Conservation (phyloP, 2,888 invertebrate species). For the Oxytorus armatus region DNA sequence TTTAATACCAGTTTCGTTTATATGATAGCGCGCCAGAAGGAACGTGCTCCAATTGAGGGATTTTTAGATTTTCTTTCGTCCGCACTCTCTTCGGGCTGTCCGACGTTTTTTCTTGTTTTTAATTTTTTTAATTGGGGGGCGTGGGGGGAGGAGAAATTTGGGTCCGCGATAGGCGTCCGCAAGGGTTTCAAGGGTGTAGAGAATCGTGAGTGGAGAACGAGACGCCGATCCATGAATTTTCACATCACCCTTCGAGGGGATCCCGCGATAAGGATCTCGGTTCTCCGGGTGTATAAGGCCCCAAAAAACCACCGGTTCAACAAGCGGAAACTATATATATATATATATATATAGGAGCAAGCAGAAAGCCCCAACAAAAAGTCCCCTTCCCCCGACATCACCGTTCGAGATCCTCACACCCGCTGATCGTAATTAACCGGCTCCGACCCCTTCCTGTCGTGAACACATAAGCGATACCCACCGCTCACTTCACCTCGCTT, state of each 20-base stretch:
- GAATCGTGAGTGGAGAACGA: constrained; percentile 49
- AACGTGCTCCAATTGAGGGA: constrained; percentile 54
- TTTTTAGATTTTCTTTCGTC: constrained; percentile 31
- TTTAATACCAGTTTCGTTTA: constrained; percentile 22
- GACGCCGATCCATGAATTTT: constrained; percentile 68
- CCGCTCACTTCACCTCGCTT: constrained; percentile 55
- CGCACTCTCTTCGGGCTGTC: constrained; percentile 28
- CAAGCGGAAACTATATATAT: constrained; percentile 62
- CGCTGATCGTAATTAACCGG: constrained; percentile 68
- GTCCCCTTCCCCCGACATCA: constrained; percentile 83
- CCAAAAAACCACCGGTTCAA: constrained; percentile 51
- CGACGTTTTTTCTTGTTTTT: neutral
- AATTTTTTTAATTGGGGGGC: constrained; percentile 49
- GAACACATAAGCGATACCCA: constrained; percentile 59
- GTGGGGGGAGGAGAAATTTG: constrained; percentile 53
- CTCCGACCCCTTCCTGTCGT: constrained; percentile 62
- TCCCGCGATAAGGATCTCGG: constrained; percentile 69
- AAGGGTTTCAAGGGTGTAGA: neutral
- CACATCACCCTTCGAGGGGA: constrained; percentile 70
- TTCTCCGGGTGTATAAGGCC: constrained; percentile 48
- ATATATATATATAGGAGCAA: no score
- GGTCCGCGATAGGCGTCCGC: constrained; percentile 24
- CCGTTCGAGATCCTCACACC: constrained; percentile 70
- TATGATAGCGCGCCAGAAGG: constrained; percentile 19
- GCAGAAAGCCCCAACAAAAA: constrained; percentile 62